Base-by-base conservation (phyloP, 2,113 vertebrate species). In the Bujurquina vittata region DNA sequence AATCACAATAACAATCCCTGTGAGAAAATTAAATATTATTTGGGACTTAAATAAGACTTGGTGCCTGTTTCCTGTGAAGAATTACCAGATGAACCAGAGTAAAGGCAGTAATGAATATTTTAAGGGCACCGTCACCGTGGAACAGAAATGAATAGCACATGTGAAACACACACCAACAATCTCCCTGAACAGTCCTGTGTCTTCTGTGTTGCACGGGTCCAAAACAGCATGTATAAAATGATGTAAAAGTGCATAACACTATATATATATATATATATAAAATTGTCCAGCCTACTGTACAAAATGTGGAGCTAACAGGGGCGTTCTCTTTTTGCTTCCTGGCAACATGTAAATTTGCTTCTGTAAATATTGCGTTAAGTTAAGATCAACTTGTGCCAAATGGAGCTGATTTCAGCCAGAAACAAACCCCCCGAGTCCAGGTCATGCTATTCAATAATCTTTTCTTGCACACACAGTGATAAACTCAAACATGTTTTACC, bases 51-150 rank as follows among this genome's bases (percentile, higher is more conserved):
- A 17, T 8, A 7, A 60, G n/a, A 67, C 57, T 61, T 10, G 14
- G 69, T 31, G n/a, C 1, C 11, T 15, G 61, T 52, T 35, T 63
- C 49, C 57, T 63, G 61, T 67, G 29, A 58, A 84, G 85, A 87
- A 69, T 60, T 49, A 59, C 57, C 63, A 81, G 72, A 46, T 43
- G 80, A 87, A 52, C 60, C 57, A 29, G 55, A 82, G 46, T 84
- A 73, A 82, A 86, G 78, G 77, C 35, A 29, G 67, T 46, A 29
- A 91, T 92, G 59, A 89, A 94, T 94, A 90, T 94, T 94, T 93
- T 29, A 93, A 74, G 3, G 83, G 20, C 40, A 37, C 31, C 5
- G 55, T 84, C 87, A 86, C 54, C 81, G 69, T 22, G 76, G 20
- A 77, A 67, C 84, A 73, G 75, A 79, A 75, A 55, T 81, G 69